Evolutionary conservation across 2,888 invertebrate species (phyloP), one percentile per base, ranked within the genome.

Genomic region (Pomacea canaliculata): DNA sequence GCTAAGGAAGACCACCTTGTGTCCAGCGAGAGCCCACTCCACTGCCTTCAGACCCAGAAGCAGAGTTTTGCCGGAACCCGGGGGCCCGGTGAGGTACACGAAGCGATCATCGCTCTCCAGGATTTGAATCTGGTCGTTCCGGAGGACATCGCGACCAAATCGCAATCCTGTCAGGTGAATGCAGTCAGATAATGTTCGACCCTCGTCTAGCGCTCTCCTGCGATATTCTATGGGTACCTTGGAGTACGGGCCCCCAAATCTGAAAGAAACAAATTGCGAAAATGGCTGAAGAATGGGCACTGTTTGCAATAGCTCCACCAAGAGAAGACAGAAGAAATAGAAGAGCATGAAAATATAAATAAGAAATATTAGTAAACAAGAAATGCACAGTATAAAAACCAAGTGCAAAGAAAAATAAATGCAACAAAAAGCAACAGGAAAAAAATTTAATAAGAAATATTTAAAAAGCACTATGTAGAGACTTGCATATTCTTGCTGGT

Each of bases 1-100:
- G 51, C n/a, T 18, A 10, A 73, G 19, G 49, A 73, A 51, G 7
- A 73, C 60, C 19, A 73, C 73, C 3, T 73, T 67, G 37, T 73
- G 46, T 10, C 73, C 73, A 5, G 16, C 19, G 18, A 46, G 23
- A 18, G 73, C 73, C 73, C 73, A 73, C 60, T 68, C 48, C n/a
- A 60, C 23, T 13, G 66, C 73, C 23, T 73, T 73, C 46, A 68
- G n/a, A 13, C 73, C 73, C 60, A 73, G 73, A 19, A 73, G 48
- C 60, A 73, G 49, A 27, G 73, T 73, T 23, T 73, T 73, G 7
- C 73, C 73, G 10, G 73, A 73, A n/a, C 73, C 73, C 18, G 73
- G 73, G 13, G 73, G 60, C 7, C 73, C 73, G 16, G 73, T 68
- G 46, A 73, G 67, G 68, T 60, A 68, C 7, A 73, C 73, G 60